Conservation (phyloP, 2,888 invertebrate genomes). For the Apodemia zela region DNA sequence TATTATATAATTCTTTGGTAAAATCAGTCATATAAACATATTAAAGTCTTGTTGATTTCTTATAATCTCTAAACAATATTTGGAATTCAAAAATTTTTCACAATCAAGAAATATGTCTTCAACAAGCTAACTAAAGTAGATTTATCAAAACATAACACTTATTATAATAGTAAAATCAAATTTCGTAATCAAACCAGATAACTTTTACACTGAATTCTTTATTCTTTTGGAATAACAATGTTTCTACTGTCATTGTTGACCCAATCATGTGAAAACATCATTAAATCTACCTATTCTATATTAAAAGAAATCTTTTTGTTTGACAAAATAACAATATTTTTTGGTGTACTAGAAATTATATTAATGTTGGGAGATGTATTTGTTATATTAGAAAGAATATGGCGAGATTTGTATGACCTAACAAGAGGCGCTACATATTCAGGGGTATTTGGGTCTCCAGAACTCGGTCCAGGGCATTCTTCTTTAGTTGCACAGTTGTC, state of each 20-base stretch:
- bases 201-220: too few relatives aligned
- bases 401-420: neutral
- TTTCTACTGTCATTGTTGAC: neutral
- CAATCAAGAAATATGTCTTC: too few relatives aligned
- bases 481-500: neutral
- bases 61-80: too few relatives aligned
- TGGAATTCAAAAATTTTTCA: too few relatives aligned
- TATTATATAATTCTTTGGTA: neutral
- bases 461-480: neutral
- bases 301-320: slow-evolving; percentile 3
- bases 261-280: neutral
- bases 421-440: neutral
- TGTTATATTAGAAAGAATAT: neutral
- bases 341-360: neutral
- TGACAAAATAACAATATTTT: slow-evolving; percentile 10
- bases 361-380: neutral
- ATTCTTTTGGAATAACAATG: neutral
- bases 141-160: too few relatives aligned
- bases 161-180: too few relatives aligned
- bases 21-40: slow-evolving; percentile 5
- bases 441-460: neutral
- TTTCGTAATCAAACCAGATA: too few relatives aligned
- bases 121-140: too few relatives aligned
- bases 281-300: neutral
- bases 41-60: too few relatives aligned